A percentile compares a stretch with the other conserved stretches of the same genome.
These are phyloP conservation scores for Eurytoma adleriae DNA, from an alignment of 2,888 invertebrate species.

Conservation along the genomic window DNA sequence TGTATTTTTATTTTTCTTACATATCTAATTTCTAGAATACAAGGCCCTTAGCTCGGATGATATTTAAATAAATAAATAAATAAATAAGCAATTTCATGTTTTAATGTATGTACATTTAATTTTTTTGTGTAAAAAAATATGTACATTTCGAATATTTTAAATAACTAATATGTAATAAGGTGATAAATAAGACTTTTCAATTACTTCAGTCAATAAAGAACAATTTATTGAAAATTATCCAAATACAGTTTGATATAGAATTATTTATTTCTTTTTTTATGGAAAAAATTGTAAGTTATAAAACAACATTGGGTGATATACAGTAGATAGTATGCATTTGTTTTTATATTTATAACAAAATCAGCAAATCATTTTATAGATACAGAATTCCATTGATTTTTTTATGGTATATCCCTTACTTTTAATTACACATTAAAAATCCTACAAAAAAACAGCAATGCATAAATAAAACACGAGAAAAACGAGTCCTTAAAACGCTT, in stretches of 20 bases:
- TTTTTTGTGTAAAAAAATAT: too few relatives aligned
- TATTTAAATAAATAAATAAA: too few relatives aligned
- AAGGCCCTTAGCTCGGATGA: too few relatives aligned
- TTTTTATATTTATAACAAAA: constrained; percentile 50
- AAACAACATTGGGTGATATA: constrained; percentile 44
- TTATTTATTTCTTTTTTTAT: constrained; percentile 22
- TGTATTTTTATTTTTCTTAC: too few relatives aligned
- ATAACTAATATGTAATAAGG: too few relatives aligned
- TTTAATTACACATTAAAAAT: constrained; percentile 50
- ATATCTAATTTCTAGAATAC: too few relatives aligned
- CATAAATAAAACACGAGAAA: constrained; percentile 54
- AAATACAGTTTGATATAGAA: constrained; percentile 48
- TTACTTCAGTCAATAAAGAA: constrained; percentile 51
- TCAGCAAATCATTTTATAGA: constrained; percentile 45
- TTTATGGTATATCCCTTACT: constrained; percentile 29
- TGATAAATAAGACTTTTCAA: neutral
- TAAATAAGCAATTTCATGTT: too few relatives aligned
- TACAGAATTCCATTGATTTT: constrained; percentile 38
- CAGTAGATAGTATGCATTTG: constrained; percentile 35
- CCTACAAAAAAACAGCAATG: constrained; percentile 51
- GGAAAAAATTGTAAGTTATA: constrained; percentile 40
- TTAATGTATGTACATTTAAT: too few relatives aligned
- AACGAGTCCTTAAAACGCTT: constrained; percentile 50
- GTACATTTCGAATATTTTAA: too few relatives aligned
- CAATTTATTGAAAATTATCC: constrained; percentile 55